Base-by-base conservation (phyloP, 2,113 vertebrate genomes). In the Dendrocopos noguchii region DNA sequence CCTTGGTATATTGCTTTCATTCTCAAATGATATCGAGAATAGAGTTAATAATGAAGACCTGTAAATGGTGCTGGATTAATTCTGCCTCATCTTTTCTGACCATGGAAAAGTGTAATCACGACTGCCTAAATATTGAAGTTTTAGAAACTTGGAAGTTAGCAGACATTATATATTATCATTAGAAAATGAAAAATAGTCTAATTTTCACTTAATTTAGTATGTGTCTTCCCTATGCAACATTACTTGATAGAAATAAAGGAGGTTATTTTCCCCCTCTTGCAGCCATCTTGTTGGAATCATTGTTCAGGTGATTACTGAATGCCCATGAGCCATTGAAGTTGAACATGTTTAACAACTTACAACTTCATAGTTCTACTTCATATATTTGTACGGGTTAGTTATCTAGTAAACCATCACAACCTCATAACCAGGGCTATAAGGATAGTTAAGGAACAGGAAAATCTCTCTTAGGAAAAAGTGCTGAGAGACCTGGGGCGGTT, bases 261-360 rank as follows among this genome's bases (percentile, higher is more conserved):
- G 0, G 0, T 10, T 21, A 46, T 28, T 42, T 11, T 9, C 34
- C 5, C 6, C 12, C 5, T 3, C 50, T 25, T 25, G 13, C 63
- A 68, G 22, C 3, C 13, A 31, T 7, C 68, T 67, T 56, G 13
- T 12, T 63, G 25, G 31, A 39, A 31, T n/a, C 22, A 7, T 27
- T 19, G 3, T 29, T 88, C 28, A 71, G 28, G 47, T 31, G 8
- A 13, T 15, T 59, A 24, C 4, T 4, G 5, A 65, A 3, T 65
- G 6, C 4, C 8, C 39, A 4, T 52, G 36, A 73, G 11, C 44
- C 21, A 25, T 8, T 28, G 18, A 77, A 66, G 25, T 12, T 9
- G 6, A 70, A 33, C 3, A 2, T 1, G 2, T 55, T 73, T 20
- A 61, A 84, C 31, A 70, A 18, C 0, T 2, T 36, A 17, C 2